Evolutionary conservation across 2,888 invertebrate genomes (phyloP).

Genomic region (Erynnis tages): DNA sequence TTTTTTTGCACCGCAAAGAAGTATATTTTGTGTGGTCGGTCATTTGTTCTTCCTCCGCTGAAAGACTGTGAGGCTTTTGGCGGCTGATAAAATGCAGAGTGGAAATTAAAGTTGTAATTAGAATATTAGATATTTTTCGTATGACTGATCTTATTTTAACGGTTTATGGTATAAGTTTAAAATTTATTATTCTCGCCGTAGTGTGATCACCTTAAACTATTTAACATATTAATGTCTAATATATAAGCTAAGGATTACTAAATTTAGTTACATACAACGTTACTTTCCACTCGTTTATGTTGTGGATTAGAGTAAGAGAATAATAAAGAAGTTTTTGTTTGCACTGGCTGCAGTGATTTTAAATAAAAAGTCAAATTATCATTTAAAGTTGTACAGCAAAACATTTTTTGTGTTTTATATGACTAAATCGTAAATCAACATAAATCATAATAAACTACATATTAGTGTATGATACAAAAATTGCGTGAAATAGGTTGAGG

Average conservation of each 20-base stretch:
- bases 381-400: conserved; percentile 10
- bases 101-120: conserved; percentile 9
- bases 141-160: too few species aligned
- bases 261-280: neutral
- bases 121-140: too few species aligned
- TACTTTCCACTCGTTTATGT: neutral
- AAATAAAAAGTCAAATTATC: conserved; percentile 14
- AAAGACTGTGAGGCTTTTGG: conserved; percentile 20
- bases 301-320: neutral
- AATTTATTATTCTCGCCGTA: too few species aligned
- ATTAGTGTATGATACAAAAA: too few species aligned
- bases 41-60: conserved; percentile 17
- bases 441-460: too few species aligned
- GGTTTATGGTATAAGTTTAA: too few species aligned
- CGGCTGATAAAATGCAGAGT: neutral
- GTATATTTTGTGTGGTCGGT: neutral
- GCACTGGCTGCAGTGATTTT: conserved; percentile 9
- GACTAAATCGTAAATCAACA: too few species aligned
- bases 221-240: neutral
- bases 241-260: neutral
- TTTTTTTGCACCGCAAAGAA: neutral
- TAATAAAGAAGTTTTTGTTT: too few species aligned
- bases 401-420: too few species aligned
- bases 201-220: too few species aligned
- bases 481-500: too few species aligned